Conservation (phyloP, 1,140 invertebrate genomes). For the Drosophila willistoni region DNA sequence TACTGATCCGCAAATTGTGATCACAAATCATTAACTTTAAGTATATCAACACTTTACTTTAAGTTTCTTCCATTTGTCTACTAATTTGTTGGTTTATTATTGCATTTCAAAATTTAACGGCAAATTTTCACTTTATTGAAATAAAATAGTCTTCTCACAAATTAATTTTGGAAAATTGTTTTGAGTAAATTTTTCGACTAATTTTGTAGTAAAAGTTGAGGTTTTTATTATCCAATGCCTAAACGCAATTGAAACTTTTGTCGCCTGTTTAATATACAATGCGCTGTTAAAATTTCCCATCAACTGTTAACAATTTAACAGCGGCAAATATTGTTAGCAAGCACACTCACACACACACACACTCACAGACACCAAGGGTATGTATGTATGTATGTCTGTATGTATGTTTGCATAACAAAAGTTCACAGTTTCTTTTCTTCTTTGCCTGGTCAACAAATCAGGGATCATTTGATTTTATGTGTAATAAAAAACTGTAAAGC, state of each 20-base stretch:
- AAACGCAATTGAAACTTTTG: slow-evolving; percentile 25
- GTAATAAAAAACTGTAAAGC: slow-evolving; percentile 49
- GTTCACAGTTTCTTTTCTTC: slow-evolving; percentile 5
- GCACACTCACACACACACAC: neutral
- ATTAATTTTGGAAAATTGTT: no score
- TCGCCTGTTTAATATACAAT: slow-evolving; percentile 11
- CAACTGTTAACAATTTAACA: slow-evolving; percentile 36
- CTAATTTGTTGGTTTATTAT: no score
- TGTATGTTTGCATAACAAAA: slow-evolving; percentile 12
- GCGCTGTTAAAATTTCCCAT: slow-evolving; percentile 69
- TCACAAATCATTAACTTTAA: no score
- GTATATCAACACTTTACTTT: no score
- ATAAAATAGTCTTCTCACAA: no score
- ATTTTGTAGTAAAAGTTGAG: no score
- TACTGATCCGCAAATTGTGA: no score
- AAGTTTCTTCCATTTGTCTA: no score
- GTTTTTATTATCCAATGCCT: neutral
- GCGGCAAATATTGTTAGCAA: slow-evolving; percentile 18
- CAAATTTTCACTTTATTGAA: no score
- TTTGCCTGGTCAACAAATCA: slow-evolving; percentile 36
- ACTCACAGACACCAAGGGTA: neutral
- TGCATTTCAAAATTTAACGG: no score
- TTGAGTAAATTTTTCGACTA: no score
- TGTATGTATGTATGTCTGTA: slow-evolving; percentile 6
- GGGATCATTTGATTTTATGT: slow-evolving; percentile 53